Percentiles rank a stretch among this genome's conserved stretches.
These are phyloP conservation scores for Paraescarpia echinospica DNA, from an alignment of 1,140 invertebrate genomes.

Conservation along the genomic window DNA sequence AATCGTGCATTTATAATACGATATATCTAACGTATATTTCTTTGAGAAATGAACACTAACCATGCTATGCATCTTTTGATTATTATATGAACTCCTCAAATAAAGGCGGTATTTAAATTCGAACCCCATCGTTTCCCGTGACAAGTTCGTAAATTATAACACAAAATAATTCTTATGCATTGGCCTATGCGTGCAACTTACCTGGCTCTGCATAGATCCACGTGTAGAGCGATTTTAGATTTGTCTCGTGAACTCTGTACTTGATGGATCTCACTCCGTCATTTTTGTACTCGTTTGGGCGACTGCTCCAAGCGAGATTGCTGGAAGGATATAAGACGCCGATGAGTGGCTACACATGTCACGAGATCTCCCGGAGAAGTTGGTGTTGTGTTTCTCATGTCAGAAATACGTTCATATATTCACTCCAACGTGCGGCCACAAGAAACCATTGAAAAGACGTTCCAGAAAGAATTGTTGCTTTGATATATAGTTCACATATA, in stretches of 20 bases:
- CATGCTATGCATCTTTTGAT: background rate
- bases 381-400: background rate
- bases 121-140: background rate
- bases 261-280: background rate
- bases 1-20: background rate
- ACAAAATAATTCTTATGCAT: background rate
- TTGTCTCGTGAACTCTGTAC: background rate
- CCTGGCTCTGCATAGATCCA: background rate
- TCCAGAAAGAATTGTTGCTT: background rate
- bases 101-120: background rate
- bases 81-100: background rate
- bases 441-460: background rate
- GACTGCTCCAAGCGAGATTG: background rate
- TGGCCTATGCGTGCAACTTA: background rate
- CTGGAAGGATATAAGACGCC: background rate
- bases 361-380: background rate
- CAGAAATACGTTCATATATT: background rate
- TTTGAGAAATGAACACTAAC: background rate
- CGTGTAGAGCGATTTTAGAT: background rate
- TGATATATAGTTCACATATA: background rate
- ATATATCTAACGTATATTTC: background rate
- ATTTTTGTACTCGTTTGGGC: background rate
- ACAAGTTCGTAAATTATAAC: background rate
- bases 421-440: background rate
- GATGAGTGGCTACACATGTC: background rate